A percentile compares a stretch with the other conserved stretches of the same genome.
These are phyloP conservation scores for Solenopsis fugax DNA, from an alignment of 1,140 invertebrate genomes.

Conservation along the genomic window DNA sequence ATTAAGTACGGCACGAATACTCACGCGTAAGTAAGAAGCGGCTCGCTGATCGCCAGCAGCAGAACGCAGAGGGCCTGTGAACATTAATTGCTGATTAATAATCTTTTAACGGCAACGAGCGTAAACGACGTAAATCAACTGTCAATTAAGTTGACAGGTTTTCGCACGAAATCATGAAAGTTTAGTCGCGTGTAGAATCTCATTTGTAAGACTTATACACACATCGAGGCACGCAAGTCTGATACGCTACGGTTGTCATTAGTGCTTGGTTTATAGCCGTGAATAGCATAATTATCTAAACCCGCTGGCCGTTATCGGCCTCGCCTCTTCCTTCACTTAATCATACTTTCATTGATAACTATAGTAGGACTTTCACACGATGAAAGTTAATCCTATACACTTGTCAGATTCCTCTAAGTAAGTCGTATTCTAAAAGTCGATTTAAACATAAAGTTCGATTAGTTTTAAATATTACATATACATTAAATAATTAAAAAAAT, in stretches of 20 bases:
- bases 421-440: neutral
- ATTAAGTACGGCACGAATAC: constrained; percentile 54
- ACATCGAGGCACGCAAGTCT: constrained; percentile 21
- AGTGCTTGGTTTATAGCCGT: constrained; percentile 15
- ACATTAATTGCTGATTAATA: constrained; percentile 51
- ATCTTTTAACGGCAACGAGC: constrained; percentile 31
- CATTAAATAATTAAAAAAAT: neutral
- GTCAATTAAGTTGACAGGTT: constrained; percentile 30
- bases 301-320: neutral
- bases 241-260: constrained; percentile 46
- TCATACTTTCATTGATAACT: constrained; percentile 45
- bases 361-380: constrained; percentile 32
- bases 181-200: constrained; percentile 2
- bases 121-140: neutral
- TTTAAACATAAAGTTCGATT: neutral
- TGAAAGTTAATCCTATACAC: constrained; percentile 27
- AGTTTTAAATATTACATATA: neutral
- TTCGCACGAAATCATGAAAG: constrained; percentile 17
- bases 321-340: constrained; percentile 29
- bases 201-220: constrained; percentile 7
- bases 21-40: constrained; percentile 75
- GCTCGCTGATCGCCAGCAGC: constrained; percentile 72
- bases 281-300: constrained; percentile 41
- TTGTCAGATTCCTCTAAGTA: neutral
- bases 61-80: constrained; percentile 75